A percentile compares a stretch with the other conserved stretches of the same genome.
These are phyloP conservation scores for Smithornis capensis DNA, from an alignment of 2,113 vertebrate genomes.

Conservation along the genomic window DNA sequence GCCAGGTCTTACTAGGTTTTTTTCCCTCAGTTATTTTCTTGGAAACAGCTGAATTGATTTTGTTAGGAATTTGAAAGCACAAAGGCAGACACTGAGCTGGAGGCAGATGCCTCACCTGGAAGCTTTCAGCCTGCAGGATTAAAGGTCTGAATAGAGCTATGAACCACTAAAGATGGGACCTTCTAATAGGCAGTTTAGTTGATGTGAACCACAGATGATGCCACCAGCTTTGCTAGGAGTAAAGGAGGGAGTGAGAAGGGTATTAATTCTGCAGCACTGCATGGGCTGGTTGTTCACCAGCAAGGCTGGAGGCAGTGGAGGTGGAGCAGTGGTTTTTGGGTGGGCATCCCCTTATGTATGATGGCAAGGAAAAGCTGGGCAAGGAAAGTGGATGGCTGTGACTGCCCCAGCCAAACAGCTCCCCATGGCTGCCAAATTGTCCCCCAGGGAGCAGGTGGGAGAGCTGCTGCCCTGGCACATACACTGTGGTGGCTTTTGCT, in stretches of 20 bases:
- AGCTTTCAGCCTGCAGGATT: neutral
- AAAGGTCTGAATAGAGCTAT: neutral
- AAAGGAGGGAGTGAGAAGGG: neutral
- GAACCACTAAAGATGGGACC: accelerated
- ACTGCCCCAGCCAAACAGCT: neutral
- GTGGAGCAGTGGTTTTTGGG: neutral
- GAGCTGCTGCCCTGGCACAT: neutral
- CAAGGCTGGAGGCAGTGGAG: neutral
- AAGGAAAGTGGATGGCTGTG: neutral
- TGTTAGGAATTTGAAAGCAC: neutral
- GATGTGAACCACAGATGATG: neutral
- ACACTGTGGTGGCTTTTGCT: neutral
- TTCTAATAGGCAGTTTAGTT: neutral
- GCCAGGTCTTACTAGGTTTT: neutral
- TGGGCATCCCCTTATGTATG: neutral
- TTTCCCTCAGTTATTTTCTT: neutral
- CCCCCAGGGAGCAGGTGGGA: neutral
- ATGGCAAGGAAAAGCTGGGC: neutral
- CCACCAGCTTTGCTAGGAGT: neutral
- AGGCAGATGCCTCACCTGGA: neutral
- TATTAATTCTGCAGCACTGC: accelerated
- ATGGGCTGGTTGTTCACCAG: neutral
- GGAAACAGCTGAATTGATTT: neutral
- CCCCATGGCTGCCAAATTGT: accelerated
- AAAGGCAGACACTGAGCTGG: neutral